phyloP scores from a whole-genome alignment of 2,113 vertebrate genomes.

The Cavia aperea region DNA sequence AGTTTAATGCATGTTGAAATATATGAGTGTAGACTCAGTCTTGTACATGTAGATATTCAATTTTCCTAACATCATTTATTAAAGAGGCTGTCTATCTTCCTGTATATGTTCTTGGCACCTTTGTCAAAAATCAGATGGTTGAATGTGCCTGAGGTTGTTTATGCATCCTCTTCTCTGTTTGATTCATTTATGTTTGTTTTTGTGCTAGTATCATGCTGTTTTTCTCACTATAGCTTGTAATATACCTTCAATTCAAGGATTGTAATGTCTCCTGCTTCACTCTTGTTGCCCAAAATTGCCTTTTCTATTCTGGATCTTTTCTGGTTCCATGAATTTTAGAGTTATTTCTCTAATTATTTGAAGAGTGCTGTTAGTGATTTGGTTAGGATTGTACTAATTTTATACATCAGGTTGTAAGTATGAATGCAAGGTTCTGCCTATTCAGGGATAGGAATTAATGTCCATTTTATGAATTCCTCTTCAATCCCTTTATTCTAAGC shows the following conservation, averaged over 20 bases:
- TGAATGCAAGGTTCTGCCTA: background rate
- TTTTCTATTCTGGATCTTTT: background rate
- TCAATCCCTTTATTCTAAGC: background rate
- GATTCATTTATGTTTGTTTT: background rate
- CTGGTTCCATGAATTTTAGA: background rate
- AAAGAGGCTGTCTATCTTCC: background rate
- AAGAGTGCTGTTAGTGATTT: background rate
- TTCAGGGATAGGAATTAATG: background rate
- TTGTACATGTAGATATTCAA: background rate
- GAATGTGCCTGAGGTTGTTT: background rate
- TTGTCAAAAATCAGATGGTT: background rate
- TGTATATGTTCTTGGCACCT: background rate
- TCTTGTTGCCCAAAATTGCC: background rate
- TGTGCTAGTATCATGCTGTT: background rate
- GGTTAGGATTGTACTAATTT: background rate
- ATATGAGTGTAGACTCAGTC: background rate
- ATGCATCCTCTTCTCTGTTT: background rate
- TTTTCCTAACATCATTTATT: background rate
- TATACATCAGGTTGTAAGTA: background rate
- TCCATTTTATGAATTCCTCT: background rate
- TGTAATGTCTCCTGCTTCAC: background rate
- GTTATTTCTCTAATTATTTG: background rate
- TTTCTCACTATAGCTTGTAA: background rate
- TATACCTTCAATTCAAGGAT: background rate
- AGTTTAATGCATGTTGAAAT: background rate